Evolutionary conservation across 2,888 invertebrate genomes (phyloP), one percentile per base, ranked within the genome.

Genomic region (Hofmannophila pseudospretella): DNA sequence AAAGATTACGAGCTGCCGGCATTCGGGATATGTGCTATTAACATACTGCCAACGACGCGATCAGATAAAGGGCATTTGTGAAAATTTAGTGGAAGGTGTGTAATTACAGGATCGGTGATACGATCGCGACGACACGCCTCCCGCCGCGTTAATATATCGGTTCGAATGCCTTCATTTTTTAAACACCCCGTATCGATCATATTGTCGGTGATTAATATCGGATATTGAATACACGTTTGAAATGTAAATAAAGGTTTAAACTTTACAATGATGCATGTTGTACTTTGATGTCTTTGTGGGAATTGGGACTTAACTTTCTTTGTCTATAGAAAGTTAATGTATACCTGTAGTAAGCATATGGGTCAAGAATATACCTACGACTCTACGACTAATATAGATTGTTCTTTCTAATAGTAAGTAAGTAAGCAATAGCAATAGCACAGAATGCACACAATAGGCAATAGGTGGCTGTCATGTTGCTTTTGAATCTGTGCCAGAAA

Each of bases 31-130:
- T 74, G 72, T 63, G 73, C 69, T 67, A 79, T 79, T 79, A 80
- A 74, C 77, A 77, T 77, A 76, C 76, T 65, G 61, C 53, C 58
- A 59, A 54, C 66, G 59, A 51, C 55, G 67, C n/a, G 16, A 81
- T 81, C 80, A 53, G 80, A 81, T 81, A 80, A 69, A 53, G 48
- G 54, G 56, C 49, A 70, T 75, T 77, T 78, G 80, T 73, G 77
- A 72, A 79, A 80, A 81, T 78, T 80, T 79, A 70, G 76, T 78
- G 72, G 67, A 75, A 67, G 68, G 70, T 62, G 54, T 70, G 69
- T 77, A 80, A 80, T 80, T 79, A 79, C 74, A 56, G 64, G 49
- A 44, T 36, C 37, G 39, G 38, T 53, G 79, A 80, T 80, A 79
- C 51, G 46, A 79, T 79, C 79, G 52, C 46, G 48, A 53, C 55